Base-by-base conservation (phyloP, 2,888 invertebrate genomes). In the Diachrysia chrysitis region DNA sequence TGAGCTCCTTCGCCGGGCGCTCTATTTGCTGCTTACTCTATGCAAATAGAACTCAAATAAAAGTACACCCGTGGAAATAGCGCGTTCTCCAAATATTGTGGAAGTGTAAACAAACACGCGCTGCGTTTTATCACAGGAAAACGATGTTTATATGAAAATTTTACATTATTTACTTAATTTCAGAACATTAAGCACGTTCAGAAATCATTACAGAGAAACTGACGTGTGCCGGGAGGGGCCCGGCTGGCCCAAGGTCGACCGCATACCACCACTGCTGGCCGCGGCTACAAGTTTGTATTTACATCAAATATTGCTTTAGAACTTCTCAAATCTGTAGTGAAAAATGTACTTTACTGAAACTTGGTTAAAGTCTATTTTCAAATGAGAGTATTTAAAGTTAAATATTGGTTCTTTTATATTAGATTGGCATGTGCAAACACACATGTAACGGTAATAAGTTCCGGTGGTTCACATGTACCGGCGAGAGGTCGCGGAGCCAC, bases 241-340 rank as follows among this genome's bases (percentile, higher is more conserved):
- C n/a, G 10, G n/a, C 17, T n/a, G 23, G 54, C 35, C 46, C 62
- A 71, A 67, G 77, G 67, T 23, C 64, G 64, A 29, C 19, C 55
- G 53, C 72, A 71, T 61, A 25, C 63, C 55, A 51, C 21, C 66
- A 17, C 37, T 23, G 21, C 12, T 19, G 23, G 17, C 23, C 29
- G 14, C 19, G 23, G 35, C 23, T 37, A 23, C 32, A 65, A 65
- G 51, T 55, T 17, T 53, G 48, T 16, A 29, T 21, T 56, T 48
- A 67, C 57, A 55, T 63, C 46, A 35, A 35, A 29, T n/a, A 37
- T n/a, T n/a, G n/a, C 21, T 32, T 4, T 10, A 23, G 16, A 58
- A 58, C n/a, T 5, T 3, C 51, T 2, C 0, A 0, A 10, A 23
- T 19, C 9, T 57, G 29, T 29, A 51, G 32, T 1, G 14, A 12